Base-by-base conservation (phyloP, 1,140 invertebrate species). In the Drosophila athabasca region DNA sequence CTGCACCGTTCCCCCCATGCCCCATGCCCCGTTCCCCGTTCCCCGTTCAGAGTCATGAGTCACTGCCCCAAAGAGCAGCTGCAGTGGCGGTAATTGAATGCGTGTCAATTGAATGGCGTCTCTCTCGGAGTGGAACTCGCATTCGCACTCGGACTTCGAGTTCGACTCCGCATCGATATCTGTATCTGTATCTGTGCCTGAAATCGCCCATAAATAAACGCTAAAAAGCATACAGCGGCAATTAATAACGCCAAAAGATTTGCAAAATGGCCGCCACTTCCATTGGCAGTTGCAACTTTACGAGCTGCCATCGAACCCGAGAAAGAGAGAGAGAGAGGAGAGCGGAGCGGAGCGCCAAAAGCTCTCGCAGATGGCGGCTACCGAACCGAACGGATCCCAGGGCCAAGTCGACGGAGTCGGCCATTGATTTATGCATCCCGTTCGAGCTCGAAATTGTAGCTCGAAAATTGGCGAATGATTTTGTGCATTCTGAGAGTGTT, bases 201-300 rank as follows among this genome's bases (percentile, higher is more conserved):
- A 74, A 73, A 74, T 39, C 65, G 65, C 35, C 67, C 67, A 88
- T 83, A 79, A 88, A 88, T 79, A 76, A 62, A 74, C 51, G 65
- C 65, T 81, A 59, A 68, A 81, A 77, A 66, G 68, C 72, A 79
- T 52, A 53, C 29, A 76, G 59, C 24, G 59, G 69, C 74, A 82
- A 87, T 87, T 85, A 87, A 85, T 85, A 82, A 85, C 44, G 49
- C 50, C 35, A 58, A 67, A 49, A 67, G 60, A 68, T 71, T 52
- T 52, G 70, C 64, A 88, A 88, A 88, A 88, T 88, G 83, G 83
- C 83, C 72, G 71, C 54, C 46, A 54, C 60, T 53, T 60, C 58
- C 41, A 79, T 68, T 75, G 70, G 52, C 48, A 60, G 68, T 77
- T 69, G 74, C 69, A 78, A 68, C 66, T 80, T 85, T 85, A 80